Percentiles rank a stretch among this genome's conserved stretches.
Conservation (phyloP, 2,113 vertebrate genomes). For the Sinosuthora webbiana region DNA sequence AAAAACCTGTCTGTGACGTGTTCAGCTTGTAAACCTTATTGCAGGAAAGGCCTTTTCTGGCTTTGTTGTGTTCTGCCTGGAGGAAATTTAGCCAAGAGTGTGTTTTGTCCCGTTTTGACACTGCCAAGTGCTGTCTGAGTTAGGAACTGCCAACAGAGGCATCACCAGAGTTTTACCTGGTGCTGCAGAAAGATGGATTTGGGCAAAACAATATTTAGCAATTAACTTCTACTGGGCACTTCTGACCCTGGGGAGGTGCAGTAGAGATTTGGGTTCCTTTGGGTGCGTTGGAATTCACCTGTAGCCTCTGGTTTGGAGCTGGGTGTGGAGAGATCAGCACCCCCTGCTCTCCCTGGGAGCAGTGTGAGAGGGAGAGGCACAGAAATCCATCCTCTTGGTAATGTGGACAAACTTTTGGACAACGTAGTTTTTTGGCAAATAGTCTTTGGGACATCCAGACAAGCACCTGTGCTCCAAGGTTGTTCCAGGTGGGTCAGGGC, state of each 20-base stretch:
- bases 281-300: neutral
- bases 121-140: neutral
- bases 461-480: neutral
- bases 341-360: neutral
- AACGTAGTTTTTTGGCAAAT: neutral
- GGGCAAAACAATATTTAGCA: no score
- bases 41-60: neutral
- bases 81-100: neutral
- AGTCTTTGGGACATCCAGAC: neutral
- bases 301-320: neutral
- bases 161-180: accelerated
- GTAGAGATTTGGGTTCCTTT: neutral
- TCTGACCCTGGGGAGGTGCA: neutral
- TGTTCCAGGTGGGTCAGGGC: neutral
- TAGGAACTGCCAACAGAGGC: neutral
- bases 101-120: neutral
- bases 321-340: neutral
- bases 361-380: accelerated
- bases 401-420: no score
- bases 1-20: neutral
- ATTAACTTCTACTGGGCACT: neutral
- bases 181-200: neutral
- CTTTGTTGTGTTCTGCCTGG: neutral
- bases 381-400: neutral
- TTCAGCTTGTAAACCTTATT: neutral